Evolutionary conservation across 2,113 vertebrate genomes (phyloP).

Genomic region (Tetrao urogallus): DNA sequence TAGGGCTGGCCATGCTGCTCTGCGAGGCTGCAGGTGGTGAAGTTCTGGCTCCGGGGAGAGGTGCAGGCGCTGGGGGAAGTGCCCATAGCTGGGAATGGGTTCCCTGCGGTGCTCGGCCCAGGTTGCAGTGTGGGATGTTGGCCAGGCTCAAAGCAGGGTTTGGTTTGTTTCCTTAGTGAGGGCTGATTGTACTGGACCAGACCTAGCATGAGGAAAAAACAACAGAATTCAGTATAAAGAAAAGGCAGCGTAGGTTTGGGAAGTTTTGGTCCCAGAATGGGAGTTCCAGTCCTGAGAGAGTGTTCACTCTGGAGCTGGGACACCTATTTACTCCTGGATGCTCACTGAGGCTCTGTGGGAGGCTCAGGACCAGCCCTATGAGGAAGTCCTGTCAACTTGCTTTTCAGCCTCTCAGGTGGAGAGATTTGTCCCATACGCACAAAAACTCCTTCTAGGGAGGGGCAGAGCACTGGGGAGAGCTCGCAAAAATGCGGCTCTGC

Average conservation of each 20-base stretch:
- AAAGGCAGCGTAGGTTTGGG: background rate
- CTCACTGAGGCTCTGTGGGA: background rate
- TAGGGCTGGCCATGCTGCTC: background rate
- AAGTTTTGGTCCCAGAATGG: background rate
- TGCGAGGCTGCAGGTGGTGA: background rate
- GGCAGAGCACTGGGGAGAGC: background rate
- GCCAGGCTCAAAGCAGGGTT: background rate
- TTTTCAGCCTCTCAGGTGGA: background rate
- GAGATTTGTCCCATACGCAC: background rate
- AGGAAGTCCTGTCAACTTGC: background rate
- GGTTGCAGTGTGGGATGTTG: background rate
- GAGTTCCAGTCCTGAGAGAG: background rate
- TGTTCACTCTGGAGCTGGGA: background rate
- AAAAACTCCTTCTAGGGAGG: background rate
- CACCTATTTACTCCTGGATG: background rate
- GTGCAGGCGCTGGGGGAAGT: background rate
- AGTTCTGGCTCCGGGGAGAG: constrained; percentile 28
- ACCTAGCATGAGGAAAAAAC: background rate
- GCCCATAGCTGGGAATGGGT: background rate
- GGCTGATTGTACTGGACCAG: background rate
- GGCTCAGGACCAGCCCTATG: background rate
- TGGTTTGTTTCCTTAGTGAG: background rate
- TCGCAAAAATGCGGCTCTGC: background rate
- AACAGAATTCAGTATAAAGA: background rate
- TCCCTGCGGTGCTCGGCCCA: background rate